A percentile compares a stretch with the other conserved stretches of the same genome.
phyloP scores from a whole-genome alignment of 2,797 vertebrate genomes.

The Cheracebus regulus region DNA sequence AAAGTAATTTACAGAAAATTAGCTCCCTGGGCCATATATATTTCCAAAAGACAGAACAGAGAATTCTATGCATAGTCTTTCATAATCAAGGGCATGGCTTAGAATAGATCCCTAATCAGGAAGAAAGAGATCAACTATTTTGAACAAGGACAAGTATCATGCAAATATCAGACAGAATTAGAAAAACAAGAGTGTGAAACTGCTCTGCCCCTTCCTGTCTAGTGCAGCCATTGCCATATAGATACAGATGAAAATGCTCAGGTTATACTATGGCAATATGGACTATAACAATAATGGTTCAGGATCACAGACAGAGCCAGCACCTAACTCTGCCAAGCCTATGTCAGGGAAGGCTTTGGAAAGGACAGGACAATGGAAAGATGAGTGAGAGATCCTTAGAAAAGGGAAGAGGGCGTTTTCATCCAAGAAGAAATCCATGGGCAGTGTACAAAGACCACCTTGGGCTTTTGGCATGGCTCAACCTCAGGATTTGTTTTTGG shows the following conservation, averaged over 20 bases:
- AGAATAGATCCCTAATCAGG: background rate
- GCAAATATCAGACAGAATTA: background rate
- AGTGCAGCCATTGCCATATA: background rate
- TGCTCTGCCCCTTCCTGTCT: background rate
- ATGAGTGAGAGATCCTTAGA: background rate
- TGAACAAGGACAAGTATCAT: background rate
- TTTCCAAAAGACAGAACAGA: background rate
- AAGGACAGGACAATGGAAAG: background rate
- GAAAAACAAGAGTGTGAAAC: background rate
- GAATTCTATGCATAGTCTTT: background rate
- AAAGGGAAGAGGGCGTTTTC: background rate
- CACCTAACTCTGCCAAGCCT: background rate
- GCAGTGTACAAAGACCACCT: background rate
- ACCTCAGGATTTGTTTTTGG: background rate
- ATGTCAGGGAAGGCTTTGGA: background rate
- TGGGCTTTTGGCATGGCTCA: background rate
- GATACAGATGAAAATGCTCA: too few species aligned
- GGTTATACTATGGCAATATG: background rate
- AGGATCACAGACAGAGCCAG: background rate
- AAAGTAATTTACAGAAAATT: background rate
- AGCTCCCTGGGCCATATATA: too few species aligned
- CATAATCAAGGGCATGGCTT: background rate
- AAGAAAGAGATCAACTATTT: background rate
- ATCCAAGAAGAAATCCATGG: fast-evolving
- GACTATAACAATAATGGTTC: background rate